These are phyloP conservation scores for Eupithecia abbreviata DNA, from an alignment of 2,888 invertebrate genomes.

Conservation along the genomic window DNA sequence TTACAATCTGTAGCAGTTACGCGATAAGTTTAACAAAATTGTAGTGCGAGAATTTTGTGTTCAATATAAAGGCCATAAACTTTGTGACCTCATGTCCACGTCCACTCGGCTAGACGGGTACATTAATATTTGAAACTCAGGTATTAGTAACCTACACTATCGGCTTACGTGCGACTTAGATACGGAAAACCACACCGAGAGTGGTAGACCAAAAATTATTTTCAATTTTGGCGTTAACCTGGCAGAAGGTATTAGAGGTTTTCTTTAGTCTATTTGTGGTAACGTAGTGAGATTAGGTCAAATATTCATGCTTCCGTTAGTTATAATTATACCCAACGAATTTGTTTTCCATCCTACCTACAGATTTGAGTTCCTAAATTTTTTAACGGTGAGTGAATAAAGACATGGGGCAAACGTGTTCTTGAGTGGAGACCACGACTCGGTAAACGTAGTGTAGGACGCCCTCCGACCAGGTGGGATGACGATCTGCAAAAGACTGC, in stretches of 20 bases:
- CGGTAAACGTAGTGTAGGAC: too few species aligned
- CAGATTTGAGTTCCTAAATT: too few species aligned
- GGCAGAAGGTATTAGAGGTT: not conserved
- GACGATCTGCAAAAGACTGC: too few species aligned
- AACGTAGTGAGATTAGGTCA: not conserved
- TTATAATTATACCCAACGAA: too few species aligned
- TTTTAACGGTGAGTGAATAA: too few species aligned
- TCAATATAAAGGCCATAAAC: constrained; percentile 46
- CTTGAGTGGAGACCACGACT: too few species aligned
- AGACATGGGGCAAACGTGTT: too few species aligned
- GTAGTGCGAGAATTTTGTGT: constrained; percentile 47
- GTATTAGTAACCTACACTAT: constrained; percentile 22
- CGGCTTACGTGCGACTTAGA: constrained; percentile 6
- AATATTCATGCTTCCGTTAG: not conserved
- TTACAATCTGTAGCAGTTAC: not conserved
- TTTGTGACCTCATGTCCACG: constrained; percentile 48
- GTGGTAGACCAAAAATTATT: not conserved
- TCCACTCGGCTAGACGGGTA: constrained; percentile 38
- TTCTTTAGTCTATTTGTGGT: not conserved
- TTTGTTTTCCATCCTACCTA: too few species aligned
- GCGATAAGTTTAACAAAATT: constrained; percentile 50
- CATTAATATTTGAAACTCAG: constrained; percentile 36
- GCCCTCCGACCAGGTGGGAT: too few species aligned
- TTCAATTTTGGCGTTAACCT: not conserved
- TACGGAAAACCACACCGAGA: not conserved